A percentile compares a stretch with the other conserved stretches of the same genome.
Conservation (phyloP, 2,797 vertebrate genomes). For the Ctenochaetus hawaiiensis region DNA sequence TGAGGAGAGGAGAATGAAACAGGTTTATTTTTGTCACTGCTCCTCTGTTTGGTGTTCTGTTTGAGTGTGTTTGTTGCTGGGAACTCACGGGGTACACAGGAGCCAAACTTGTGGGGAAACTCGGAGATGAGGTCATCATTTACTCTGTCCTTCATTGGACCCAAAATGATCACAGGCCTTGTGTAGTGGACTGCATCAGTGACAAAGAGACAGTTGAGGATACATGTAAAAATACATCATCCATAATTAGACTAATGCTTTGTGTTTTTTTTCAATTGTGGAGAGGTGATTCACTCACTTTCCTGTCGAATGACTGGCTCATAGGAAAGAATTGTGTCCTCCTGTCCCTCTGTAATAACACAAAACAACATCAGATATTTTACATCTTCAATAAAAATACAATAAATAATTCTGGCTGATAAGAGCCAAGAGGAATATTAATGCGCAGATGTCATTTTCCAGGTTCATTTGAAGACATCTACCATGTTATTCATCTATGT, state of each 20-base stretch:
- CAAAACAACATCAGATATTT: constrained; percentile 34
- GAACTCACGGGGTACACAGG: constrained; percentile 97
- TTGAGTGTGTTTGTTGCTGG: background rate
- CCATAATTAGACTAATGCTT: background rate
- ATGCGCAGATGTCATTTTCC: constrained; percentile 40
- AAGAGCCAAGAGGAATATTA: constrained; percentile 19
- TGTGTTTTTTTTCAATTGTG: too few species aligned
- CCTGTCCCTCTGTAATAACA: constrained; percentile 93
- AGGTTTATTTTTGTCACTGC: background rate
- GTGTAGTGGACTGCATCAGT: constrained; percentile 93
- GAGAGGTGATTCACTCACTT: constrained; percentile 89
- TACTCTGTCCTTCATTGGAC: constrained; percentile 96
- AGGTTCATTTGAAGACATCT: constrained; percentile 31
- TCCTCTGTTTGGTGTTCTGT: background rate
- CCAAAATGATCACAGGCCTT: constrained; percentile 97
- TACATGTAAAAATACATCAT: background rate
- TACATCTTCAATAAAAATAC: constrained; percentile 1
- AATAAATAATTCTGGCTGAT: background rate
- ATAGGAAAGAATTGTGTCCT: constrained; percentile 97
- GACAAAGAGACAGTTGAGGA: constrained; percentile 5
- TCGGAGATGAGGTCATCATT: constrained; percentile 99
- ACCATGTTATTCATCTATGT: constrained; percentile 44
- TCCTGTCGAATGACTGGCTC: constrained; percentile 98
- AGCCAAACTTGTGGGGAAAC: constrained; percentile 99
- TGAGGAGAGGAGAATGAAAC: constrained; percentile 67